Base-by-base conservation (phyloP, 2,797 vertebrate genomes). In the Cossypha niveicapilla region DNA sequence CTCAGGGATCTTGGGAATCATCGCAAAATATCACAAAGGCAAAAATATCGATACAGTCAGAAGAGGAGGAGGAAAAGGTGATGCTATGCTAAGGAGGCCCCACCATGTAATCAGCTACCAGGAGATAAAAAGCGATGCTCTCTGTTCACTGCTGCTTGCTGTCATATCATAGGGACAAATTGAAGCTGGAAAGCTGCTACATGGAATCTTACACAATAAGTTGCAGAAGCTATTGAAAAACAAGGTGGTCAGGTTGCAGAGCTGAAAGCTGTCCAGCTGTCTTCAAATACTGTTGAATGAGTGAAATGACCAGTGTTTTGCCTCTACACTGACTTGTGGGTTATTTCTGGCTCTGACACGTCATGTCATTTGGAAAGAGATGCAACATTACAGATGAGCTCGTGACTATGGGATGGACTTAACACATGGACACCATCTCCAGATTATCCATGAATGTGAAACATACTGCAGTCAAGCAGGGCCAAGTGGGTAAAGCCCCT, bases 21-120 rank as follows among this genome's bases (percentile, higher is more conserved):
- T 74, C 27, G 9, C 13, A 2, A 47, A 44, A 28, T 37, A 23
- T 12, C 27, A 32, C 0, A 0, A 60, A 67, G 53, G 45, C 27
- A 66, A 32, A 66, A 67, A 44, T 75, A 32, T 3, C 27, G 0
- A 0, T 58, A 32, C 27, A 4, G 6, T 67, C 23, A n/a, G 53
- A 75, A 51, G 23, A 51, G 18, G 22, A 44, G 15, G 22, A 74
- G 18, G 23, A 44, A 28, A 44, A 67, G 37, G 10, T 84, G 27
- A 27, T 5, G 8, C 51, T 8, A 10, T 50, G 44, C 44, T 57
- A 22, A 35, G 25, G 35, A 57, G n/a, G 11, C 35, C 23, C 22
- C 27, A 37, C 23, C 10, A 15, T 58, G 35, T 58, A 35, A 27
- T 44, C 14, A 37, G 11, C 53, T 66, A n/a, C 51, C 11, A 37